These are phyloP conservation scores for Ellobius talpinus DNA, from an alignment of 2,113 vertebrate genomes.

Conservation along the genomic window DNA sequence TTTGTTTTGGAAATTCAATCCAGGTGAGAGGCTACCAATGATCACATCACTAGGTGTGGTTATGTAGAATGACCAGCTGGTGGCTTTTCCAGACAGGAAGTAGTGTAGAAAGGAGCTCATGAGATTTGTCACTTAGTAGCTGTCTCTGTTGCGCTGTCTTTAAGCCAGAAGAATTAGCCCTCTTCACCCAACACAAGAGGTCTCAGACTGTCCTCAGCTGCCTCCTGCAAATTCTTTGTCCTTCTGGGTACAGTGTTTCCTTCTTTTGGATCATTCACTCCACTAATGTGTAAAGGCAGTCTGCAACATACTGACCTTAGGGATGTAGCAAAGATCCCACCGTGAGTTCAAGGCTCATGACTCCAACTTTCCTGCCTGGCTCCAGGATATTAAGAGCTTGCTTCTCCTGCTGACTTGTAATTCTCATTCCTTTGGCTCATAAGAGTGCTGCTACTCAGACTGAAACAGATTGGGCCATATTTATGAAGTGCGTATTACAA, in stretches of 20 bases:
- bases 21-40: constrained; percentile 21
- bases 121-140: constrained; percentile 2
- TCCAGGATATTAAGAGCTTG: background rate
- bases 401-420: constrained; percentile 16
- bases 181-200: background rate
- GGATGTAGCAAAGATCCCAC: background rate
- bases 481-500: constrained; percentile 44
- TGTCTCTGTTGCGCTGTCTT: constrained; percentile 14
- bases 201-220: background rate
- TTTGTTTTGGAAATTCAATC: constrained; percentile 63
- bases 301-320: background rate
- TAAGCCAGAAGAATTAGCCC: background rate
- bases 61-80: background rate
- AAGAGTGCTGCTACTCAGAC: background rate
- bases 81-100: constrained; percentile 59
- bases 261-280: background rate
- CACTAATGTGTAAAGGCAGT: background rate
- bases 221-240: constrained; percentile 18
- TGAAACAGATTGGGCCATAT: background rate
- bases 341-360: background rate
- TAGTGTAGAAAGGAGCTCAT: background rate
- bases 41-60: constrained; percentile 40
- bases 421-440: constrained; percentile 1
- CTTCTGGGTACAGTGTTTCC: background rate
- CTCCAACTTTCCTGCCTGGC: background rate